Evolutionary conservation across 2,888 invertebrate genomes (phyloP).

Genomic region (Athalia rosae): DNA sequence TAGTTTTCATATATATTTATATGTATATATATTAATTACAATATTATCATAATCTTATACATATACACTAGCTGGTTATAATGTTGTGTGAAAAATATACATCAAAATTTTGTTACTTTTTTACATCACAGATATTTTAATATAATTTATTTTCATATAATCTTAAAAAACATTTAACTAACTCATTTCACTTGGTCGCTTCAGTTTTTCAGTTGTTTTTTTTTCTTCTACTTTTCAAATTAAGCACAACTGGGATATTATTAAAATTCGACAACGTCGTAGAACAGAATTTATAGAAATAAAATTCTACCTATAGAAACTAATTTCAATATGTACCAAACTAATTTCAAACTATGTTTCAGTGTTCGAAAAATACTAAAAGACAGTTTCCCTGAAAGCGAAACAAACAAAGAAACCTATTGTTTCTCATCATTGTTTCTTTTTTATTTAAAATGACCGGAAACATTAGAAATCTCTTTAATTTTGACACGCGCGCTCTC

Average conservation of each 20-base stretch:
- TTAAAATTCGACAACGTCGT: too few species aligned
- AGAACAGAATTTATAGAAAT: too few species aligned
- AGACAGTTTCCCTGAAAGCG: too few species aligned
- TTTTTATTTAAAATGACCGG: too few species aligned
- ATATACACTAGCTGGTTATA: constrained; percentile 73
- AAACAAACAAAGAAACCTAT: too few species aligned
- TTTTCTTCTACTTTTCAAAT: constrained; percentile 4
- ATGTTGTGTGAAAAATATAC: constrained; percentile 74
- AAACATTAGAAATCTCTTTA: too few species aligned
- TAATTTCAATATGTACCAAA: too few species aligned
- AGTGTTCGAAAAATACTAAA: too few species aligned
- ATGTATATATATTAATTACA: constrained; percentile 61
- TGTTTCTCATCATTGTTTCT: too few species aligned
- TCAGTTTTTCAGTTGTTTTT: constrained; percentile 14
- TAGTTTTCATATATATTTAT: constrained; percentile 5
- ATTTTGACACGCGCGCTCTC: too few species aligned
- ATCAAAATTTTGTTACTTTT: constrained; percentile 74
- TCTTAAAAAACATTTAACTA: constrained; percentile 69
- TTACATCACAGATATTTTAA: constrained; percentile 74
- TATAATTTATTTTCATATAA: constrained; percentile 72
- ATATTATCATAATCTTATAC: constrained; percentile 70
- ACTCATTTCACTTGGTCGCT: constrained; percentile 63
- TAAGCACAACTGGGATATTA: background rate
- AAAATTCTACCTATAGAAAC: too few species aligned
- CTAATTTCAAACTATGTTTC: too few species aligned